Base-by-base conservation (phyloP, 2,888 invertebrate species). In the Germaria angustata region DNA sequence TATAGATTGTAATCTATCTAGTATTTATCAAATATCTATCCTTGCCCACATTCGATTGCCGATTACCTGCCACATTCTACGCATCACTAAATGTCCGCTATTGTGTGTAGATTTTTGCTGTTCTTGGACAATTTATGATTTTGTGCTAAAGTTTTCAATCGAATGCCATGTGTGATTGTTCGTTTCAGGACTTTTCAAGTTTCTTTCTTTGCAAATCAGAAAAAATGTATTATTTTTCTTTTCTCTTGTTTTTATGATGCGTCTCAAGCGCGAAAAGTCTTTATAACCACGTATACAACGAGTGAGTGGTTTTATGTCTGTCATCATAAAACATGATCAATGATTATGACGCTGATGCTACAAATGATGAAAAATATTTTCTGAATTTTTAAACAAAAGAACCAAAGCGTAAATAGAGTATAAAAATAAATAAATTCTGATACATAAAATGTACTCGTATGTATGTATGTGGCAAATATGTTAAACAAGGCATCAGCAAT, bases 291-390 rank as follows among this genome's bases (percentile, higher is more conserved):
- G 49, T 51, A 57, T 81, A 39, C 7, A n/a, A n/a, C 28, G 3
- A 59, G 61, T 55, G 57, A 79, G 73, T 53, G 57, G 46, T 72
- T n/a, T n/a, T 36, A 24, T 69, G 82, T 86, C 85, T 89, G 89
- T 89, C 89, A 89, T 89, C 89, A 87, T 89, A 69, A 89, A 89
- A 89, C 89, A 89, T 89, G 89, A 89, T 88, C 89, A 88, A 89
- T 89, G 88, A 88, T 89, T 88, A 89, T 89, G 89, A 89, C 89
- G 89, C 89, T 89, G 89, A 89, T 89, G 88, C 89, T 89, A 88
- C 89, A 89, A 89, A 89, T 89, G 89, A 89, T 89, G 89, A 89
- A 88, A 87, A 89, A 88, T 88, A 85, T 88, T 86, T 85, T 39
- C 28, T 61, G 57, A 61, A 85, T 85, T 87, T 86, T 88, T 86